Base-by-base conservation (phyloP, 2,113 vertebrate species). In the Micromys minutus region DNA sequence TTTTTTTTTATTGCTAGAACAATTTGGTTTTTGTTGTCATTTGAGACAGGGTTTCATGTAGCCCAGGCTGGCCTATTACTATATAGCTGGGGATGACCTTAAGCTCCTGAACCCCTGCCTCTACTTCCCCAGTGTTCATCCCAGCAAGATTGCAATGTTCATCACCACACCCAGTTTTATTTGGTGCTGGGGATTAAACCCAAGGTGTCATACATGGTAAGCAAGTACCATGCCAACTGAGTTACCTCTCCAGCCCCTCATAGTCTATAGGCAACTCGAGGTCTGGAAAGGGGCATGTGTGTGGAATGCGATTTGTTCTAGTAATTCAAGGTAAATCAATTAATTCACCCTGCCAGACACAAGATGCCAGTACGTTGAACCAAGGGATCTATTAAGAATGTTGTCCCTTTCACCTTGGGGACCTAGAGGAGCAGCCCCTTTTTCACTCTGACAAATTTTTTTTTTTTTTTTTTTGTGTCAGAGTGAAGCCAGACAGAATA, bases 11-110 rank as follows among this genome's bases (percentile, higher is more conserved):
- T 57, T 55, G 67, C 24, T 87, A 29, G 67, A 76, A 5, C 45
- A 55, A 65, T 81, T 65, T 61, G 87, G 76, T 88, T 72, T 87
- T 72, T 90, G 75, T 91, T 39, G n/a, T 39, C 65, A 80, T 22
- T 80, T 39, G 65, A 72, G 86, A 42, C 50, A 74, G 50, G 16
- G 16, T 57, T 57, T 74, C n/a, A 21, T 42, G 69, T 13, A 87
- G 34, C 0, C 36, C 67, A 72, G 67, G 22, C 50, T 57, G 22
- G 21, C 34, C 21, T 69, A 9, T 72, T 72, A 39, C 67, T 88
- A 4, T 57, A 21, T 42, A 88, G n/a, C 50, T 39, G 36, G 42
- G 36, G 24, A 74, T 74, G n/a, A 88, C 36, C 67, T 87, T 55
- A 22, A 71, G 26, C 42, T 52, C 12, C 45, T 52, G 22, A 71